Conservation (phyloP, 2,113 vertebrate genomes). For the Corapipo altera region DNA sequence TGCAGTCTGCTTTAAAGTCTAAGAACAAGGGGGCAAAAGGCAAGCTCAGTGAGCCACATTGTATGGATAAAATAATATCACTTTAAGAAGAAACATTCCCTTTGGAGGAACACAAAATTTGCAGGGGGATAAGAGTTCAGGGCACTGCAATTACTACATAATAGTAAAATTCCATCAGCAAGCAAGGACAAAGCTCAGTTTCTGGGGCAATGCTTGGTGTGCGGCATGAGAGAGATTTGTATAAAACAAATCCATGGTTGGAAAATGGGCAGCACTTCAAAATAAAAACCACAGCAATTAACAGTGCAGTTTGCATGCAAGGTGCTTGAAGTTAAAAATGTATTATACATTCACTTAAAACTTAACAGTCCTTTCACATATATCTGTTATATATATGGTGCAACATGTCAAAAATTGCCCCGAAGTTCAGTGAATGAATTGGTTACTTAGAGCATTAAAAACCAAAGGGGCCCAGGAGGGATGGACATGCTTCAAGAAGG, state of each 20-base stretch:
- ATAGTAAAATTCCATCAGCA: neutral
- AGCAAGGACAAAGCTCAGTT: neutral
- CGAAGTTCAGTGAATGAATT: neutral
- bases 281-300: neutral
- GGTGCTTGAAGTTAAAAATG: neutral
- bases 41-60: neutral
- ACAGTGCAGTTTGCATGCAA: neutral
- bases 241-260: neutral
- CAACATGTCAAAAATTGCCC: neutral
- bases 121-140: neutral
- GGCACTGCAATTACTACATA: neutral
- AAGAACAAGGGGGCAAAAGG: slow-evolving; percentile 26
- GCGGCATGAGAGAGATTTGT: neutral
- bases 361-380: neutral
- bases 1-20: slow-evolving; percentile 2
- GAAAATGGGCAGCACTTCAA: neutral
- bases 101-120: slow-evolving; percentile 13
- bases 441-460: neutral
- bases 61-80: neutral
- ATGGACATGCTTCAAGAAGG: no score
- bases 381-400: neutral
- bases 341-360: neutral
- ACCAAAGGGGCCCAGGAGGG: no score
- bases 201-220: neutral
- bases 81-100: slow-evolving; percentile 2